Base-by-base conservation (phyloP, 2,797 vertebrate genomes). In the Tadarida brasiliensis region DNA sequence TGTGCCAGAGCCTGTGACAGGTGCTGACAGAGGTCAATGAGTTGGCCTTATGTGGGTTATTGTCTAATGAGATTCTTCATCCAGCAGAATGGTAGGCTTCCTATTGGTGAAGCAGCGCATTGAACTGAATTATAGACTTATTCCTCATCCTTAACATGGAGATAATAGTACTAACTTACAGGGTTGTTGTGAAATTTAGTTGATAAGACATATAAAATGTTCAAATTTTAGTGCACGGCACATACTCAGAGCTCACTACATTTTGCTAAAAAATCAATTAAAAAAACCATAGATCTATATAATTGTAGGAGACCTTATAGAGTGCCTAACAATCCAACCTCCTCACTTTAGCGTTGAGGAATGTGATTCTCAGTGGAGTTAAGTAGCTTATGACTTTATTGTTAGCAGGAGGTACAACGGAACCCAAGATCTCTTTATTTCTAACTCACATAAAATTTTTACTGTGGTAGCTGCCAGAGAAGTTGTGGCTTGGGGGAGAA, bases 391-490 rank as follows among this genome's bases (percentile, higher is more conserved):
- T 28, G 61, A 51, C 2, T 54, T 59, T 78, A 28, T 49, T 74
- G 74, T 93, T 61, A 68, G 11, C 8, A 65, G 59, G 61, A 74
- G 1, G 68, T 81, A 61, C 11, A 59, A 16, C 49, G 30, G 14
- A 63, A 85, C 19, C 7, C 7, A 68, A 35, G n/a, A 44, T 63
- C 70, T 70, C 86, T 92, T 90, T 47, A 54, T 94, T 91, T 90
- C 44, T 70, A 6, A 54, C n/a, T 91, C 35, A 30, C 16, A 56
- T 85, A 90, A 93, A 82, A 61, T 63, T 47, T 86, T 91, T 30
- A 67, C 30, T 9, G 0, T 20, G 39, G n/a, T 63, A 71, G 56
- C 49, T 84, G 39, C 26, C 44, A 30, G 44, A 87, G 68, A 82
- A 95, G 33, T 71, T 87, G 51, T 33, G 3, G 20, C 17, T 57